Conservation (phyloP, 2,113 vertebrate genomes). For the Ceuthmochares aereus region DNA sequence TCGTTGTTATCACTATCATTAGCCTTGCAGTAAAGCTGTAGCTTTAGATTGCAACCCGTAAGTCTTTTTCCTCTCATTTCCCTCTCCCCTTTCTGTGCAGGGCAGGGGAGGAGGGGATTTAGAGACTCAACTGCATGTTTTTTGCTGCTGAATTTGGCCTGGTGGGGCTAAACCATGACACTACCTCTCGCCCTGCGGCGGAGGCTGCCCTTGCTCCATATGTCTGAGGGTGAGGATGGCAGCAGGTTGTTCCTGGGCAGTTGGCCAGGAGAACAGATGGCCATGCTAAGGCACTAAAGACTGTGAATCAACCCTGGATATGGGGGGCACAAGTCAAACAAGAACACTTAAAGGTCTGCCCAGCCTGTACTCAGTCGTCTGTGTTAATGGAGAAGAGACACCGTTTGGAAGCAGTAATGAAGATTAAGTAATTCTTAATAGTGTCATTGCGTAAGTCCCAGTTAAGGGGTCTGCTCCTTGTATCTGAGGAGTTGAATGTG, state of each 20-base stretch:
- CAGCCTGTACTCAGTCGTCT: background rate
- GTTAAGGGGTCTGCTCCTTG: background rate
- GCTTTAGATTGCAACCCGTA: too few species aligned
- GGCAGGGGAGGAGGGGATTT: too few species aligned
- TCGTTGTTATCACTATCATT: too few species aligned
- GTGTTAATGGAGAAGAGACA: background rate
- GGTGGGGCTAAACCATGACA: too few species aligned
- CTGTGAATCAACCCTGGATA: slow-evolving; percentile 2
- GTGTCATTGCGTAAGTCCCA: rapidly evolving
- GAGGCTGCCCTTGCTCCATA: background rate
- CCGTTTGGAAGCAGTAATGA: background rate
- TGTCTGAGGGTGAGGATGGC: background rate
- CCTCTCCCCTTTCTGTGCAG: too few species aligned
- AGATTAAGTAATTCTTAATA: background rate
- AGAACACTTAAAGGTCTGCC: slow-evolving; percentile 47
- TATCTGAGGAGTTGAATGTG: background rate
- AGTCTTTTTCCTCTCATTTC: too few species aligned
- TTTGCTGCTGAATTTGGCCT: too few species aligned
- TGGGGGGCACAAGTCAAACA: slow-evolving; percentile 56
- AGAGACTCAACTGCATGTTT: too few species aligned
- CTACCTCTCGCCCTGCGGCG: rapidly evolving
- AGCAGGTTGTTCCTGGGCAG: slow-evolving; percentile 18
- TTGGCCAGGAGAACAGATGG: slow-evolving; percentile 52
- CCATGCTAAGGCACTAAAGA: background rate
- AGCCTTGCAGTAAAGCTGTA: too few species aligned